These are phyloP conservation scores for Tragelaphus imberbis DNA, from an alignment of 2,113 vertebrate species.

Conservation along the genomic window DNA sequence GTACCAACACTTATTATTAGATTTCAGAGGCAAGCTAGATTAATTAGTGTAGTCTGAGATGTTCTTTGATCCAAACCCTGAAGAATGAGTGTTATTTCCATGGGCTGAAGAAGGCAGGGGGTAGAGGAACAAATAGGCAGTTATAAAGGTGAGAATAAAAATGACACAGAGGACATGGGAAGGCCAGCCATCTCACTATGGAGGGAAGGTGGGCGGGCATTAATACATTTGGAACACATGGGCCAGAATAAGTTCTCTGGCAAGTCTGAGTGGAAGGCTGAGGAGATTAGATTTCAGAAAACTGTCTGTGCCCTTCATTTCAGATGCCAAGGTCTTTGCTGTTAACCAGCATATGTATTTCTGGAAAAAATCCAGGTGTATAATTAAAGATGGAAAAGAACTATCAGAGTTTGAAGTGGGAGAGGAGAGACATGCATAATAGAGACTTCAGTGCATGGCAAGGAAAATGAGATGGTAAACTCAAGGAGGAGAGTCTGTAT, in stretches of 20 bases:
- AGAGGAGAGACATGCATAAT: background rate
- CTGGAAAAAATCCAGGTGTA: background rate
- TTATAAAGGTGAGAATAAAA: background rate
- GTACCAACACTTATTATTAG: background rate
- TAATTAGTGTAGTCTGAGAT: background rate
- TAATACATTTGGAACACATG: background rate
- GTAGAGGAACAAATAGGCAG: background rate
- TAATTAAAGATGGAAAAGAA: conserved; percentile 31
- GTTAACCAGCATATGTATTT: conserved; percentile 24
- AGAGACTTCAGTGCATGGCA: background rate
- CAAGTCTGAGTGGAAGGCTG: background rate
- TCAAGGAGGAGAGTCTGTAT: background rate
- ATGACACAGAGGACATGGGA: background rate
- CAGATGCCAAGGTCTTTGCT: background rate
- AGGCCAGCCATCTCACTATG: background rate
- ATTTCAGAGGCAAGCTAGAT: background rate
- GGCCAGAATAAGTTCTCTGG: background rate
- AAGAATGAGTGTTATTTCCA: background rate
- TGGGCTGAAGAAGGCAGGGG: background rate
- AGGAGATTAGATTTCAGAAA: conserved; percentile 36
- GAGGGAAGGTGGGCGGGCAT: background rate
- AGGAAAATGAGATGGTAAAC: background rate
- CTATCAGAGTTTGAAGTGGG: background rate
- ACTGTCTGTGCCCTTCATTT: conserved; percentile 17
- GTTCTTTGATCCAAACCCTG: background rate